Evolutionary conservation across 2,113 vertebrate species (phyloP).

Genomic region (Gavia stellata): DNA sequence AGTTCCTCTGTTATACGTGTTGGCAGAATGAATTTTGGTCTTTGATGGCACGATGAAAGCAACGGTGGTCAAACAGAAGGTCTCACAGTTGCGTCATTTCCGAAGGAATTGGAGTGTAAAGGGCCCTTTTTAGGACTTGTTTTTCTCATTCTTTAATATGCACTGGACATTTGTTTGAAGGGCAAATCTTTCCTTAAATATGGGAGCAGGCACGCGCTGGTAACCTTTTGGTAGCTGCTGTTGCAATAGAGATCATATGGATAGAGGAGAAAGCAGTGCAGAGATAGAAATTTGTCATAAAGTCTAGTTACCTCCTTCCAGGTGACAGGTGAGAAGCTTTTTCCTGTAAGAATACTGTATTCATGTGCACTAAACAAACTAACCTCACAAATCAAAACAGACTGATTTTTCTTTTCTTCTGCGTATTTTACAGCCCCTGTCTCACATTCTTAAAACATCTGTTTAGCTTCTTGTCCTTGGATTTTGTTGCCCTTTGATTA

Average conservation of each 20-base stretch:
- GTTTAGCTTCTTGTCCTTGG: conserved; percentile 58
- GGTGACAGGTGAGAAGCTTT: not conserved
- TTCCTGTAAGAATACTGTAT: not conserved
- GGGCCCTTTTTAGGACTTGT: not conserved
- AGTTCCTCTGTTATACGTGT: not conserved
- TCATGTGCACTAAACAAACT: not conserved
- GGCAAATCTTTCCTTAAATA: not conserved
- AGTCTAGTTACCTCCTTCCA: not conserved
- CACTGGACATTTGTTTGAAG: not conserved
- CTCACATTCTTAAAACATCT: conserved; percentile 64
- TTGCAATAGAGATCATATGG: not conserved
- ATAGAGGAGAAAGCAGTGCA: not conserved
- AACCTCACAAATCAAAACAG: not conserved
- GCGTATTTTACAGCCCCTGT: conserved; percentile 10
- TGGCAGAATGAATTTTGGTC: not conserved
- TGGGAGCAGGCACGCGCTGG: not conserved
- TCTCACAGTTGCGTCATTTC: not conserved
- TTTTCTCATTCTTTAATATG: not conserved
- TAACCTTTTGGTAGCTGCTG: not conserved
- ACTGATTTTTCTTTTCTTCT: not conserved
- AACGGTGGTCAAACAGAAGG: not conserved
- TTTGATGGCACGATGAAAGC: not conserved
- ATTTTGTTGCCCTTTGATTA: conserved; percentile 82
- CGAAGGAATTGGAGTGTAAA: not conserved
- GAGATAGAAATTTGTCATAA: not conserved